Evolutionary conservation across 2,797 vertebrate genomes (phyloP).

Genomic region (Trachurus trachurus): DNA sequence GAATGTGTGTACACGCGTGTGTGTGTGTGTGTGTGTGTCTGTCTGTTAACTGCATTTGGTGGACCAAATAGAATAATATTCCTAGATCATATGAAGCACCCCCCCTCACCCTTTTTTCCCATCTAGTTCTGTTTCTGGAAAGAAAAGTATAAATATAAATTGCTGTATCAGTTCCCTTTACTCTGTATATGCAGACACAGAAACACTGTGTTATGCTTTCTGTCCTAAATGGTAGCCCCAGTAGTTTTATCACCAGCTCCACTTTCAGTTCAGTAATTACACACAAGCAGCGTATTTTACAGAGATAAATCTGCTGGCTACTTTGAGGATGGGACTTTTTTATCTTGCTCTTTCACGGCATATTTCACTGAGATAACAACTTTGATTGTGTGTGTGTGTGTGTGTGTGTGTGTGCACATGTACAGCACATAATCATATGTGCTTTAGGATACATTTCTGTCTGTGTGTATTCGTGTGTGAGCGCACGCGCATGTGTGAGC

Average conservation of each 20-base stretch:
- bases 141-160: conserved; percentile 51
- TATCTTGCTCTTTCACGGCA: conserved; percentile 58
- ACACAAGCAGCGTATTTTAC: conserved; percentile 73
- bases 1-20: neutral
- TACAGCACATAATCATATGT: conserved; percentile 29
- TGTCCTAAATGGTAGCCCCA: conserved; percentile 56
- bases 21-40: neutral
- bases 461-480: neutral
- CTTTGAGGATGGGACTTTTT: conserved; percentile 60
- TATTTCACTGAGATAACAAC: conserved; percentile 73
- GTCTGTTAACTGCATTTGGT: conserved; percentile 26
- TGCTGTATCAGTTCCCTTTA: conserved; percentile 29
- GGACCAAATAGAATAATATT: conserved; percentile 48
- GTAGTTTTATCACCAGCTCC: conserved; percentile 71
- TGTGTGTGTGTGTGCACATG: conserved; percentile 19
- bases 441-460: conserved; percentile 18
- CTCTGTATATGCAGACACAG: conserved; percentile 32
- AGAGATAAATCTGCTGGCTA: conserved; percentile 75
- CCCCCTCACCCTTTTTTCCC: conserved; percentile 15
- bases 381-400: conserved; percentile 46
- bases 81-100: conserved; percentile 44
- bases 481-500: neutral
- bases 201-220: conserved; percentile 37
- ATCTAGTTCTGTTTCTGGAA: conserved; percentile 55
- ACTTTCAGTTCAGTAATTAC: conserved; percentile 78